Percentiles rank a stretch among this genome's conserved stretches.
These are phyloP conservation scores for Scotopteryx bipunctaria DNA, from an alignment of 2,888 invertebrate species.

Conservation along the genomic window DNA sequence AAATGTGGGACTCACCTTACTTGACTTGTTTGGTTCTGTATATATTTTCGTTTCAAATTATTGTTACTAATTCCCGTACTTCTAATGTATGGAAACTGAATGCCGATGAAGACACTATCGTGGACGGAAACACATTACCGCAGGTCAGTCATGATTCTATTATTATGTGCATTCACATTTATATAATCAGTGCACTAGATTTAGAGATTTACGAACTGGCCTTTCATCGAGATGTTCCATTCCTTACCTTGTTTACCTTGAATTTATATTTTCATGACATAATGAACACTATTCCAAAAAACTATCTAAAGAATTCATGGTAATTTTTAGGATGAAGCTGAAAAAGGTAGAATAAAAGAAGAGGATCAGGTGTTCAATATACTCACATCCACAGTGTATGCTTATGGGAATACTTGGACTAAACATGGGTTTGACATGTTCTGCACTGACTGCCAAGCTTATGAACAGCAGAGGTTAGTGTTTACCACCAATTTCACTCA, in stretches of 20 bases:
- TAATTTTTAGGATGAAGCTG: constrained; percentile 68
- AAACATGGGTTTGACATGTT: constrained; percentile 86
- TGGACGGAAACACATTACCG: constrained; percentile 84
- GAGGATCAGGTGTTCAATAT: constrained; percentile 90
- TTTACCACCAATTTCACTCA: not conserved
- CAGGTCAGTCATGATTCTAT: constrained; percentile 69
- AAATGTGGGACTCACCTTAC: constrained; percentile 83
- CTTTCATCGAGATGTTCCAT: constrained; percentile 45
- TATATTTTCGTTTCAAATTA: constrained; percentile 88
- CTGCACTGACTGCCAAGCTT: constrained; percentile 84
- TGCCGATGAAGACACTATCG: constrained; percentile 88
- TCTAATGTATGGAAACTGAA: constrained; percentile 93
- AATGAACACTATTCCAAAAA: constrained; percentile 4
- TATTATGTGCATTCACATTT: constrained; percentile 50
- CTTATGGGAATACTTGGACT: constrained; percentile 86
- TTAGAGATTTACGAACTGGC: constrained; percentile 40
- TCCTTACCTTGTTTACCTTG: constrained; percentile 49
- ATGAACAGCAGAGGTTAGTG: constrained; percentile 76
- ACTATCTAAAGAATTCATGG: constrained; percentile 2
- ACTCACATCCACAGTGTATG: constrained; percentile 87
- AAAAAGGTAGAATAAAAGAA: constrained; percentile 71
- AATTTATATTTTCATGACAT: constrained; percentile 37
- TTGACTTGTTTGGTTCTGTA: constrained; percentile 86
- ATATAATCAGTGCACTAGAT: constrained; percentile 62
- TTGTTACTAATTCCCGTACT: constrained; percentile 90